phyloP scores from a whole-genome alignment of 2,888 invertebrate genomes.

The Chymomyza procnemis region DNA sequence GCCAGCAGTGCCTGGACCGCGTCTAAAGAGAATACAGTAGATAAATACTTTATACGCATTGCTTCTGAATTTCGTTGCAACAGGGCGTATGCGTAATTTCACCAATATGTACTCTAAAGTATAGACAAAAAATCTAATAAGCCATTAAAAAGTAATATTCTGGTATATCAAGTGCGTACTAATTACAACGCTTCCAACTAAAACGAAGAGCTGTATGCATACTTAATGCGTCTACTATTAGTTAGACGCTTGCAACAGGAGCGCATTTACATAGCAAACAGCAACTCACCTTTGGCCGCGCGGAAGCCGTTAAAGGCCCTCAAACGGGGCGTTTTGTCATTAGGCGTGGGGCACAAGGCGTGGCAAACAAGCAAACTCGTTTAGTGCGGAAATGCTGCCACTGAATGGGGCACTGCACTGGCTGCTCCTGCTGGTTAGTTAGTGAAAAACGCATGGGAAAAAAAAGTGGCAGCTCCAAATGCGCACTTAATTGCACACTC shows the following conservation, averaged over 20 bases:
- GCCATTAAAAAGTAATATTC: too few relatives aligned
- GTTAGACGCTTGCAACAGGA: background rate
- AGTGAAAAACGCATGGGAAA: conserved; percentile 11
- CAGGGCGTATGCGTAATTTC: too few relatives aligned
- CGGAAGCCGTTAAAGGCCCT: background rate
- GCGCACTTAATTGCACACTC: conserved; percentile 66
- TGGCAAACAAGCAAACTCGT: conserved; percentile 61
- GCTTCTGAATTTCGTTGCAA: too few relatives aligned
- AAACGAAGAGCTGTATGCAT: too few relatives aligned
- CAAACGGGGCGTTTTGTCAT: background rate
- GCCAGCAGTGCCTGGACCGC: conserved; percentile 31
- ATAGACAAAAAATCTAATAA: too few relatives aligned
- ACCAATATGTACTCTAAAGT: too few relatives aligned
- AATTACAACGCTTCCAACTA: too few relatives aligned
- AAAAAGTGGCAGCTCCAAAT: conserved; percentile 49
- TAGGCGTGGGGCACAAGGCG: conserved; percentile 14
- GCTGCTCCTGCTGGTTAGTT: conserved; percentile 20
- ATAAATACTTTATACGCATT: background rate
- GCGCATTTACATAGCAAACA: background rate
- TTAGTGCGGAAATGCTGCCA: conserved; percentile 62
- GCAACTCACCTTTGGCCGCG: conserved; percentile 20
- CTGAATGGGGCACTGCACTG: conserved; percentile 2
- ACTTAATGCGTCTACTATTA: background rate
- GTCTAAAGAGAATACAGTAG: conserved; percentile 13
- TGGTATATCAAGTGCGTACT: too few relatives aligned